Evolutionary conservation across 2,113 vertebrate species (phyloP), one percentile per base, ranked within the genome.

Genomic region (Hipposideros armiger): DNA sequence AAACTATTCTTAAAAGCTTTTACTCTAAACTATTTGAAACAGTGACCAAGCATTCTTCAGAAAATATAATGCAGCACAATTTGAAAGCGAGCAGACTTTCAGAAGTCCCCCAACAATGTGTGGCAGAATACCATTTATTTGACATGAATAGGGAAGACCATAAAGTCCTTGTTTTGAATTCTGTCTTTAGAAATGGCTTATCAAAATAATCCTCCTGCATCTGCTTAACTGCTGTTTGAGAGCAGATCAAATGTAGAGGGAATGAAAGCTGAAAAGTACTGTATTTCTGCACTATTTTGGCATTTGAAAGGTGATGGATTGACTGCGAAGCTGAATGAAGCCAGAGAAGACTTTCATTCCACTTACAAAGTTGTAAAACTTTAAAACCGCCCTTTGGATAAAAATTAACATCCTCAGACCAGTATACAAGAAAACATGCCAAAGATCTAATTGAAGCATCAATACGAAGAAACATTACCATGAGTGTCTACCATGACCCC

Each of bases 181-280:
- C 56, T 95, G 96, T 88, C 90, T 95, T 95, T 76, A 89, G 92
- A 96, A 93, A 87, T 90, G 85, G 60, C 36, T 97, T 92, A 96
- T 97, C 95, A 97, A 95, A 95, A 94, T 81, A 95, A 85, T 93
- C 60, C 56, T 85, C 45, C 60, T 72, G 22, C 66, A 87, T 95
- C 86, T 91, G 70, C 80, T 91, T 95, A 84, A 66, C 80, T 73
- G 74, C n/a, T 94, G 2, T 87, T 90, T 96, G 96, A 95, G 80
- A 97, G 80, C 52, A 81, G 10, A 86, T 94, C 80, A 97, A 92
- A 84, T 90, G 20, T 47, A 73, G 80, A 93, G n/a, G 66, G 76
- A 97, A 84, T 89, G 90, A 87, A 70, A 85, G 54, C 87, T 81
- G 76, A 87, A 90, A 95, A 93, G 42, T 62, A 66, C 7, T 84